These are phyloP conservation scores for Melanotaenia boesemani DNA, from an alignment of 2,797 vertebrate species.

Conservation along the genomic window DNA sequence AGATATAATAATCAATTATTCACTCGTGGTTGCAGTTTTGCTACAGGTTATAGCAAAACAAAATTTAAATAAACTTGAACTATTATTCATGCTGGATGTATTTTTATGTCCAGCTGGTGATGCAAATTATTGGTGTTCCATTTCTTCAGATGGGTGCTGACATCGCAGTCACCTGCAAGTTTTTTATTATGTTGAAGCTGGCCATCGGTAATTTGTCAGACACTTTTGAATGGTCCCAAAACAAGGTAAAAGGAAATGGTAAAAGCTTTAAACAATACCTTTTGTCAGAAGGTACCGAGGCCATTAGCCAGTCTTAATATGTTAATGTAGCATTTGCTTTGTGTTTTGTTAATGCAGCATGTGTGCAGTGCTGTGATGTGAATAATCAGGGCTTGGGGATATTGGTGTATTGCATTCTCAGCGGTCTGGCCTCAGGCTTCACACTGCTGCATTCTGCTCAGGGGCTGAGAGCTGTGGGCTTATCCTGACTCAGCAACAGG, in stretches of 20 bases:
- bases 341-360: slow-evolving; percentile 58
- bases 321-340: slow-evolving; percentile 41
- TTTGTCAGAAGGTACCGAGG: slow-evolving; percentile 9
- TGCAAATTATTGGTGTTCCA: slow-evolving; percentile 47
- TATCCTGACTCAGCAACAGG: slow-evolving; percentile 80
- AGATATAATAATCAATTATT: not conserved
- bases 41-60: not conserved
- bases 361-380: slow-evolving; percentile 56
- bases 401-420: slow-evolving; percentile 71
- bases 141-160: slow-evolving; percentile 50
- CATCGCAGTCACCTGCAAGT: slow-evolving; percentile 30
- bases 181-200: slow-evolving; percentile 35
- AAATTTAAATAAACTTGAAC: slow-evolving; percentile 4
- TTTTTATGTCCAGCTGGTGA: slow-evolving; percentile 52
- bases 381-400: slow-evolving; percentile 65
- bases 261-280: slow-evolving; percentile 14
- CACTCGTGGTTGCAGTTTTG: not conserved
- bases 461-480: slow-evolving; percentile 59
- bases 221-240: slow-evolving; percentile 21
- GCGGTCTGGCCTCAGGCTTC: slow-evolving; percentile 63
- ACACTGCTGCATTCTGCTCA: slow-evolving; percentile 72
- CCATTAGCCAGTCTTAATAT: slow-evolving; percentile 34
- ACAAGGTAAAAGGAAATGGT: not conserved
- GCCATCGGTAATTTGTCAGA: slow-evolving; percentile 19
- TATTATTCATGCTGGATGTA: slow-evolving; percentile 33